phyloP scores from a whole-genome alignment of 2,113 vertebrate genomes.

The Spizaetus ornatus region DNA sequence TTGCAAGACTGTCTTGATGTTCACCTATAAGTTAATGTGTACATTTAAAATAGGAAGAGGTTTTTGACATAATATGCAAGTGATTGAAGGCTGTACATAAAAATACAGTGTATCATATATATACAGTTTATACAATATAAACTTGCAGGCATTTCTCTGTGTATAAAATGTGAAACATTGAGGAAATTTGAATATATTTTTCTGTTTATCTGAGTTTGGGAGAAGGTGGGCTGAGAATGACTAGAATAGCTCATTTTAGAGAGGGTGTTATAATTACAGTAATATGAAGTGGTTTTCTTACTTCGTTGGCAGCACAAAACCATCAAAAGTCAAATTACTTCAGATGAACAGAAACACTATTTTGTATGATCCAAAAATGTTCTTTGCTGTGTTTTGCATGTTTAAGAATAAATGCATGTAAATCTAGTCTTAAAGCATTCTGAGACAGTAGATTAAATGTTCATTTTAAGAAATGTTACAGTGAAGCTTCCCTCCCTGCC shows the following conservation, averaged over 20 bases:
- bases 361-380: not conserved
- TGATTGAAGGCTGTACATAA: not conserved
- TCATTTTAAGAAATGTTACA: not conserved
- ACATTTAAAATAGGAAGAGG: not conserved
- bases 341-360: not conserved
- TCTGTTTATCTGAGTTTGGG: not conserved
- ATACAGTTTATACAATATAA: not conserved
- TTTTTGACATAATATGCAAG: not conserved
- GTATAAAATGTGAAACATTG: not conserved
- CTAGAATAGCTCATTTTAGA: not conserved
- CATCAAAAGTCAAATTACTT: not conserved
- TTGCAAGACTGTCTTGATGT: not conserved
- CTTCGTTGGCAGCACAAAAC: not conserved
- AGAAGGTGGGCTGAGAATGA: not conserved
- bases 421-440: not conserved
- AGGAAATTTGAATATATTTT: not conserved
- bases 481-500: not conserved
- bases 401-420: not conserved
- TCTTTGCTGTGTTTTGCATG: not conserved
- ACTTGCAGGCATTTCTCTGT: too few species aligned
- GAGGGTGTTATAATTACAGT: not conserved
- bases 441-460: not conserved
- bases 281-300: not conserved
- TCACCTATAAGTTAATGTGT: not conserved
- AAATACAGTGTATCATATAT: not conserved